A percentile compares a stretch with the other conserved stretches of the same genome.
Evolutionary conservation across 2,113 vertebrate genomes (phyloP).

Genomic region (Tretioscincus oriximinensis): DNA sequence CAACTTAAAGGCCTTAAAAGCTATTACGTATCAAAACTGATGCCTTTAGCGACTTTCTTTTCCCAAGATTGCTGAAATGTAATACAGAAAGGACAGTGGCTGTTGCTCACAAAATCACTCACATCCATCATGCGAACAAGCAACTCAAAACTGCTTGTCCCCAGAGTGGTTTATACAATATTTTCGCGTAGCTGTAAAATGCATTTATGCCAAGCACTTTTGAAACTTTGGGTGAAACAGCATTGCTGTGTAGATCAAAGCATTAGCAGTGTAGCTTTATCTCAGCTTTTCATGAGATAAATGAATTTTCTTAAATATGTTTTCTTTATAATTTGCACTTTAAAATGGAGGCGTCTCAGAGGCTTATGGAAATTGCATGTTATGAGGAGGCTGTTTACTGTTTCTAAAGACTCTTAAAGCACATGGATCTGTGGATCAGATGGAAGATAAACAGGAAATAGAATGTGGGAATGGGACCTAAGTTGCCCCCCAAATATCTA

Average conservation of each 20-base stretch:
- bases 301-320: background rate
- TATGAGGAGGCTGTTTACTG: too few relatives aligned
- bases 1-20: conserved; percentile 67
- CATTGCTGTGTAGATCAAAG: conserved; percentile 11
- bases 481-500: too few relatives aligned
- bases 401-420: too few relatives aligned
- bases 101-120: conserved; percentile 63
- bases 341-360: too few relatives aligned
- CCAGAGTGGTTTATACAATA: conserved; percentile 28
- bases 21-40: conserved; percentile 65
- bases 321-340: background rate
- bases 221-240: conserved; percentile 41
- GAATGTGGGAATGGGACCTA: too few relatives aligned
- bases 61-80: conserved; percentile 45
- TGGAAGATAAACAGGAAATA: too few relatives aligned
- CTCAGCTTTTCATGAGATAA: background rate
- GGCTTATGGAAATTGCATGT: too few relatives aligned
- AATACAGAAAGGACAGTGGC: conserved; percentile 58
- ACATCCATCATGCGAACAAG: conserved; percentile 66
- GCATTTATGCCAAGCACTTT: conserved; percentile 31
- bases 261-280: background rate
- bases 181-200: background rate
- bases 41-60: conserved; percentile 58
- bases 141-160: conserved; percentile 45
- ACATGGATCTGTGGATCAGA: too few relatives aligned